Evolutionary conservation across 2,888 invertebrate species (phyloP).

Genomic region (Arge pagana): DNA sequence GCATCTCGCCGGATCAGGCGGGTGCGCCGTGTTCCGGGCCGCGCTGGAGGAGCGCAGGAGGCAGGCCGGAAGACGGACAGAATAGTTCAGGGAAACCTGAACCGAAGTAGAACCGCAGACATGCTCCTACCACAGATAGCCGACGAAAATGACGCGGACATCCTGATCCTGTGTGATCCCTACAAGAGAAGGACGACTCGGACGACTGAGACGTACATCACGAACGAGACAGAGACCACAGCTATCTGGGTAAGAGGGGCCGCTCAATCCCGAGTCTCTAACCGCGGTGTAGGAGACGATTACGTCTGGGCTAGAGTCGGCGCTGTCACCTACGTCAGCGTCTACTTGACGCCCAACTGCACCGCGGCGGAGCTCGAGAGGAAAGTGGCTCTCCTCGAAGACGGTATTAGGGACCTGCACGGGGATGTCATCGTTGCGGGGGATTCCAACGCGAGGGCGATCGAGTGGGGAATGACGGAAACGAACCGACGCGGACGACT

Average conservation of each 20-base stretch:
- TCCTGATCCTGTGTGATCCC: slow-evolving; percentile 23
- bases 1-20: slow-evolving; percentile 21
- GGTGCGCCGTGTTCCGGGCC: slow-evolving; percentile 23
- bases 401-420: slow-evolving; percentile 14
- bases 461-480: slow-evolving; percentile 35
- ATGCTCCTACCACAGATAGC: slow-evolving; percentile 26
- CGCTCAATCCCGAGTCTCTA: slow-evolving; percentile 12
- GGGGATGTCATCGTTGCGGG: slow-evolving; percentile 23
- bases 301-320: slow-evolving; percentile 23
- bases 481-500: slow-evolving; percentile 33
- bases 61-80: slow-evolving; percentile 18
- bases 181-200: slow-evolving; percentile 14
- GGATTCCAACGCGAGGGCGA: slow-evolving; percentile 26
- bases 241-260: slow-evolving; percentile 25
- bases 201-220: slow-evolving; percentile 13
- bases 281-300: slow-evolving; percentile 16
- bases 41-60: slow-evolving; percentile 26
- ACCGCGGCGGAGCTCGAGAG: slow-evolving; percentile 15
- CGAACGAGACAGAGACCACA: slow-evolving; percentile 19
- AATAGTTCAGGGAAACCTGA: slow-evolving; percentile 24
- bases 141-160: slow-evolving; percentile 25
- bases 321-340: slow-evolving; percentile 25
- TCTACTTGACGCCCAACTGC: slow-evolving; percentile 29
- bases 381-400: slow-evolving; percentile 26
- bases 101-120: slow-evolving; percentile 26